Conservation (phyloP, 1,140 invertebrate species). For the Dendroctonus valens region DNA sequence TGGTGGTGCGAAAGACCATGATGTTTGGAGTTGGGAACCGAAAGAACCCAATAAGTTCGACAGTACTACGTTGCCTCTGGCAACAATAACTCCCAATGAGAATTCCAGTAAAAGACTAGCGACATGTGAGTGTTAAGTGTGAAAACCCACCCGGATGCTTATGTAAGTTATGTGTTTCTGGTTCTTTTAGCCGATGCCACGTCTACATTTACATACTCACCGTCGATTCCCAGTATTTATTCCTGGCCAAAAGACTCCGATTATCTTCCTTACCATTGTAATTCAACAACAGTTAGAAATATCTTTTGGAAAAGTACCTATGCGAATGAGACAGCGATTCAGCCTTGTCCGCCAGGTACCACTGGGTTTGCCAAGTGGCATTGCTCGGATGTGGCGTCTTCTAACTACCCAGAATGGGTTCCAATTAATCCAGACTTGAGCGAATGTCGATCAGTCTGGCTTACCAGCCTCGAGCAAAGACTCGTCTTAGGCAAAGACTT, state of each 20-base stretch:
- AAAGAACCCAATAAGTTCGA: constrained; percentile 35
- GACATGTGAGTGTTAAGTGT: constrained; percentile 37
- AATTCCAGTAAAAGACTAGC: constrained; percentile 22
- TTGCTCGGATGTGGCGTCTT: constrained; percentile 54
- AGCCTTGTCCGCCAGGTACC: constrained; percentile 85
- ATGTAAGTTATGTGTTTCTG: not conserved
- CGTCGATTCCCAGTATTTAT: constrained; percentile 38
- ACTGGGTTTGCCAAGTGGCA: constrained; percentile 82
- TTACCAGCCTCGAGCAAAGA: constrained; percentile 77
- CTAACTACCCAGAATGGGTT: constrained; percentile 64
- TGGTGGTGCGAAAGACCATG: constrained; percentile 1
- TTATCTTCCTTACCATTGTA: constrained; percentile 58
- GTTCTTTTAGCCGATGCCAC: constrained; percentile 19
- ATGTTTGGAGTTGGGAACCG: constrained; percentile 23
- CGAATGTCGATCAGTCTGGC: constrained; percentile 87
- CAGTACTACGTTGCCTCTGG: constrained; percentile 41
- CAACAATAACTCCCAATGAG: constrained; percentile 40
- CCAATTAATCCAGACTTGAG: constrained; percentile 80
- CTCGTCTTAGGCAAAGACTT: constrained; percentile 69
- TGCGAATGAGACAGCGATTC: constrained; percentile 73
- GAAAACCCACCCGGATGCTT: not conserved
- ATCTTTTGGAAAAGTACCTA: constrained; percentile 87
- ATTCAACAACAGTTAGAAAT: constrained; percentile 68
- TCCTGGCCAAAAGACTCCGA: constrained; percentile 44
- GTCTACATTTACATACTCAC: constrained; percentile 25